Base-by-base conservation (phyloP, 2,888 invertebrate species). In the Eristalinus sepulchralis region DNA sequence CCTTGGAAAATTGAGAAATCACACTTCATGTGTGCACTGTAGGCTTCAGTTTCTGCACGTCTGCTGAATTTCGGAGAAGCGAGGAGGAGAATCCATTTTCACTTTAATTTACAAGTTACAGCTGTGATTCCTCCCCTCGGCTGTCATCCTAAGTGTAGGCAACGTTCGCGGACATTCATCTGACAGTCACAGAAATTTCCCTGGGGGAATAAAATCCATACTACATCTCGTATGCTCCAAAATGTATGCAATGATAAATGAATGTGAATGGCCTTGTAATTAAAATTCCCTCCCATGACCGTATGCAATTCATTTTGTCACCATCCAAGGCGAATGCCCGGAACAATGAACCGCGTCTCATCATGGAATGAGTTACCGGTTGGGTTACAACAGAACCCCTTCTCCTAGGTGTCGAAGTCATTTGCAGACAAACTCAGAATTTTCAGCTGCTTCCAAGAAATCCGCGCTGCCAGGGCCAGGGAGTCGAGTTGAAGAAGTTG, bases 121-220 rank as follows among this genome's bases (percentile, higher is more conserved):
- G 66, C 20, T 60, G 17, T 13, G 67, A 73, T 53, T 73, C 62
- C 60, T 34, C 8, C 20, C n/a, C 11, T n/a, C 20, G 11, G 9
- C 27, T 60, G 34, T 24, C 59, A 31, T 47, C 80, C 72, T 55
- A 55, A 73, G 60, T 67, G 72, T 79, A 79, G 64, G 66, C 79
- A 66, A 66, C 24, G 13, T 34, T 39, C 27, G 13, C 57, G 17
- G 27, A 34, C 59, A 47, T 64, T 67, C 13, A 31, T 13, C 17
- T 10, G 31, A 36, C 17, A 39, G 57, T 8, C 1, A 13, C 10
- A 22, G 0, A 64, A 60, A 53, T 68, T 55, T 55, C 68, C 62
- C 55, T 9, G 17, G 27, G 5, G 67, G 36, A 13, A 34, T n/a
- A 60, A 64, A 34, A 60, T 2, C n/a, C 17, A 11, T 33, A 1